Base-by-base conservation (phyloP, 2,888 invertebrate genomes). In the Ametastegia equiseti region DNA sequence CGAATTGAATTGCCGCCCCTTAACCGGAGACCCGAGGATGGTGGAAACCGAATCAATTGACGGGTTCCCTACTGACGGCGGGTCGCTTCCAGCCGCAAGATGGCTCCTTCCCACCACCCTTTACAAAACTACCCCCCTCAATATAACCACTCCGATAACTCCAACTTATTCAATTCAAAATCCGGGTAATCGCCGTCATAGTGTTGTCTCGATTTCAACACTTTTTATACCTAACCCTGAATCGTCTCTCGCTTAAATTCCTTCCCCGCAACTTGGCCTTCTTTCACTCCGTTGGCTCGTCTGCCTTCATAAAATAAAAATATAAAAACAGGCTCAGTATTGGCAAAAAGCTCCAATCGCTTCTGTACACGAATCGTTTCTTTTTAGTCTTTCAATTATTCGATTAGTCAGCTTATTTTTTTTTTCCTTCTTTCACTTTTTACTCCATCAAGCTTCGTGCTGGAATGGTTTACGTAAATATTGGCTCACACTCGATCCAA, bases 21-120 rank as follows among this genome's bases (percentile, higher is more conserved):
- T 85, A n/a, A n/a, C n/a, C 86, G 84, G 78, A 50, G 27, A 63
- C 30, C 30, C 50, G 82, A 77, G 63, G 77, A 42, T 83, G 87
- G 91, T 87, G 90, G 90, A 90, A 88, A 86, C 78, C 87, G 90
- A 91, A 92, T 91, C 92, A 92, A 92, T 92, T 91, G 91, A 87
- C 88, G 88, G 86, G 87, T 88, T 85, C 87, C 89, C 89, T n/a
- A n/a, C n/a, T 87, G 87, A 89, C 88, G 88, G 86, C 87, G 87
- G 78, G 27, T 60, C 36, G 60, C 42, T 78, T 63, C 60, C 60
- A 39, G 89, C 91, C 90, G 88, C 91, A 92, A 92, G 91, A 91
- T 92, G 91, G 91, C 92, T 92, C 92, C 92, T 90, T 89, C 90
- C 88, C 88, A 84, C 88, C 88, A 87, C 88, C 86, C 85, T 65